Evolutionary conservation across 2,888 invertebrate species (phyloP), one percentile per base, ranked within the genome.

Genomic region (Drosophila basisetae): DNA sequence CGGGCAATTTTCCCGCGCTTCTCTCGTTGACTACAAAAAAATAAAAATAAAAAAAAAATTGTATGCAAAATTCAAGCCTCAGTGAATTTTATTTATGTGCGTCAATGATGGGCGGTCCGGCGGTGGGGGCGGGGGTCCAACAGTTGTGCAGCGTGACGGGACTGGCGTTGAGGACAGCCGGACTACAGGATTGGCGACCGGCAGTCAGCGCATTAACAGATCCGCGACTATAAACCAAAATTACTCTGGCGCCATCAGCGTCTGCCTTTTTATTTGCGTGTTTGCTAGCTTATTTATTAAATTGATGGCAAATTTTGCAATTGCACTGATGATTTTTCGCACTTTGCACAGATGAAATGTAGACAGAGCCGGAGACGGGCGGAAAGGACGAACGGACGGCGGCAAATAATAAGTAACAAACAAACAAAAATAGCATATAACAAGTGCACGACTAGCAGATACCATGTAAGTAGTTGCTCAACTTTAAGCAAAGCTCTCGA

Each of bases 81-180:
- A 82, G 77, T 82, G 87, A 82, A 79, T 88, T 88, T 88, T 80
- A 88, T 88, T 90, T 89, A 90, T 89, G 81, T 70, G 67, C 67
- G 68, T 68, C 64, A 68, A 69, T 76, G 37, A 25, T 37, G 39
- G 28, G 13, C 6, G 52, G 16, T 30, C 13, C 0, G 49, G 18
- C 2, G n/a, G 25, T 1, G 30, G 35, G 54, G 35, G 5, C 37
- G 55, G 31, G 7, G 18, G 11, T 5, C 7, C 16, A 4, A 37
- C 10, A 9, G 25, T 30, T 13, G 54, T n/a, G 50, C 50, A 30
- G 50, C 30, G 50, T 18, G n/a, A 11, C 41, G 41, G n/a, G 31
- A 7, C 4, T 25, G 35, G 25, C 64, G 69, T 28, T 13, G 52
- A 13, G 41, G 58, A 39, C 18, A 43, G 16, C 41, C 10, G 58